A percentile compares a stretch with the other conserved stretches of the same genome.
Evolutionary conservation across 2,888 invertebrate species (phyloP).

Genomic region (Parthenolecanium corni): DNA sequence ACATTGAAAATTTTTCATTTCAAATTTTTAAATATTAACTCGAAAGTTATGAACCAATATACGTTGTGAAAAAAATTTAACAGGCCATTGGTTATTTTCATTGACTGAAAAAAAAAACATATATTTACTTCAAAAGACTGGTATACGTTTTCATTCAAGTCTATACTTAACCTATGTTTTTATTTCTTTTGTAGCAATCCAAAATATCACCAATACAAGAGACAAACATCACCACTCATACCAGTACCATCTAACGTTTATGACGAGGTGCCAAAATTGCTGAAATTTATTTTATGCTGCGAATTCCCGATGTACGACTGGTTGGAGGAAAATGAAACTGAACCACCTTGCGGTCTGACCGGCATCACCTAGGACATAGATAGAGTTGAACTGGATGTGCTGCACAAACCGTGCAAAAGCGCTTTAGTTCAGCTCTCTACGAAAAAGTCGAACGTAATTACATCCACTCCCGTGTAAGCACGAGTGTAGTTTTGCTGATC

Average conservation of each 20-base stretch:
- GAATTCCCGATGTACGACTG: conserved; percentile 81
- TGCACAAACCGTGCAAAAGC: conserved; percentile 13
- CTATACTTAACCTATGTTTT: no score
- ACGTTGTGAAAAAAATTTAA: no score
- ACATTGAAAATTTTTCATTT: no score
- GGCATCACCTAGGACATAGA: conserved; percentile 20
- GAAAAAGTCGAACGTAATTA: conserved; percentile 2
- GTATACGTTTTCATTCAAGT: no score
- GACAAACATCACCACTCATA: conserved; percentile 76
- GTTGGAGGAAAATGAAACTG: conserved; percentile 47
- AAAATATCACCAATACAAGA: conserved; percentile 77
- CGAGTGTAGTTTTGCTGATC: no score
- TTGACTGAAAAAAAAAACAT: no score
- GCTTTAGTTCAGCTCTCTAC: conserved; percentile 27
- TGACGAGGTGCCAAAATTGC: conserved; percentile 67
- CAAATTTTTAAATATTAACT: no score
- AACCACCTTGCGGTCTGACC: conserved; percentile 30
- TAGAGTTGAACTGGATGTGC: not conserved
- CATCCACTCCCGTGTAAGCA: conserved; percentile 4
- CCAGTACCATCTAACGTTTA: conserved; percentile 79
- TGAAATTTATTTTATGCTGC: conserved; percentile 75
- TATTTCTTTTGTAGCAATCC: conserved; percentile 50
- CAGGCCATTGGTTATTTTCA: no score
- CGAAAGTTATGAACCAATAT: no score
- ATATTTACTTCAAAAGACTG: no score